phyloP scores from a whole-genome alignment of 2,888 invertebrate species.

The Spodoptera exigua region DNA sequence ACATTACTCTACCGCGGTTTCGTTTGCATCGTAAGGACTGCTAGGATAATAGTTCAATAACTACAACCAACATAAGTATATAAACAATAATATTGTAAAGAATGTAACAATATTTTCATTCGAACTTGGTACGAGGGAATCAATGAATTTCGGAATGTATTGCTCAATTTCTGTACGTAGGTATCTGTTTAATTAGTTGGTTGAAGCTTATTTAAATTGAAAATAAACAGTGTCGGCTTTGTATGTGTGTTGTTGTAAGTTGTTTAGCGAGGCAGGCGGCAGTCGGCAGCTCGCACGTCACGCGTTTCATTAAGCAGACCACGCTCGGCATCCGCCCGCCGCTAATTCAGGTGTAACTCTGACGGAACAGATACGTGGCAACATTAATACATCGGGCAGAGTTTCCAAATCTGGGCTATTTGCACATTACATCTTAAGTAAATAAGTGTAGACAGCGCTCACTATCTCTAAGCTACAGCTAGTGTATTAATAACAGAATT shows the following conservation, averaged over 20 bases:
- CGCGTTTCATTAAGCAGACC: constrained; percentile 39
- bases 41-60: too few species aligned
- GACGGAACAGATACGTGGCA: constrained; percentile 16
- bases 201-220: constrained; percentile 36
- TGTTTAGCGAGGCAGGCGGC: constrained; percentile 7
- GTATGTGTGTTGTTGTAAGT: constrained; percentile 31
- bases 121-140: constrained; percentile 14
- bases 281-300: constrained; percentile 13
- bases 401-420: constrained; percentile 20
- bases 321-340: constrained; percentile 20
- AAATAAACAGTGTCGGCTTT: constrained; percentile 32
- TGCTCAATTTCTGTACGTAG: constrained; percentile 3
- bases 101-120: constrained; percentile 21
- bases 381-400: constrained; percentile 24
- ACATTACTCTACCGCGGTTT: too few species aligned
- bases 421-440: too few species aligned
- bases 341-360: constrained; percentile 33
- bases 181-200: constrained; percentile 5
- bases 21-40: too few species aligned
- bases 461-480: constrained; percentile 26
- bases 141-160: constrained; percentile 29
- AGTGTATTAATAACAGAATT: constrained; percentile 50
- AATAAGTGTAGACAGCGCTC: too few species aligned
- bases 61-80: too few species aligned
- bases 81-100: too few species aligned